These are phyloP conservation scores for Peromyscus aztecus DNA, from an alignment of 2,797 vertebrate genomes.

Conservation along the genomic window DNA sequence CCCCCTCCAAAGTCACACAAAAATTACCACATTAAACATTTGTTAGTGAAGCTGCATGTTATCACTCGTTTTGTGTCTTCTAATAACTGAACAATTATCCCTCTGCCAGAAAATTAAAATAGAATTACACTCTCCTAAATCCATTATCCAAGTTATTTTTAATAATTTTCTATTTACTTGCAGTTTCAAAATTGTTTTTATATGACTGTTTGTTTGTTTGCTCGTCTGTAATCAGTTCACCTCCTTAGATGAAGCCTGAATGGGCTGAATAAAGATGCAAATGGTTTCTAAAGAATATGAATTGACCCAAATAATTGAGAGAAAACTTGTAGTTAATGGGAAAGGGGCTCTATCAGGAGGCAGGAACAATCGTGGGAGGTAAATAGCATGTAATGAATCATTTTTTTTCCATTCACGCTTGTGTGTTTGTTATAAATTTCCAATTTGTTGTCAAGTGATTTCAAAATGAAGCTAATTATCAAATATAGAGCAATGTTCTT, in stretches of 20 bases:
- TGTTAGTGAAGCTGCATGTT: not conserved
- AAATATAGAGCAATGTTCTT: slow-evolving; percentile 49
- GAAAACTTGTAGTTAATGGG: slow-evolving; percentile 59
- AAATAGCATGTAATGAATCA: slow-evolving; percentile 62
- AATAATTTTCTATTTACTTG: slow-evolving; percentile 72
- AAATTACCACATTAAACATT: not conserved
- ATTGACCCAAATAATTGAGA: slow-evolving; percentile 74
- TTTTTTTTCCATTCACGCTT: slow-evolving; percentile 70
- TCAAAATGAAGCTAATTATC: slow-evolving; percentile 78
- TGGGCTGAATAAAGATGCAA: slow-evolving; percentile 51
- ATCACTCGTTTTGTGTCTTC: slow-evolving; percentile 25
- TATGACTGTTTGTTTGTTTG: slow-evolving; percentile 24
- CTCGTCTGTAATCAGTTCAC: slow-evolving; percentile 13
- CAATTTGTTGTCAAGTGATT: slow-evolving; percentile 71
- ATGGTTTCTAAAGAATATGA: slow-evolving; percentile 66
- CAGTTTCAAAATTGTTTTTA: slow-evolving; percentile 70
- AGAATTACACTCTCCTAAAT: slow-evolving; percentile 65
- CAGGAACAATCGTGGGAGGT: slow-evolving; percentile 62
- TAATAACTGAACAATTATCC: slow-evolving; percentile 62
- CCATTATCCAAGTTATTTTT: slow-evolving; percentile 72
- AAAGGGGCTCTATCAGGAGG: slow-evolving; percentile 19
- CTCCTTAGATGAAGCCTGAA: slow-evolving; percentile 54
- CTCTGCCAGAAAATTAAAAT: slow-evolving; percentile 53
- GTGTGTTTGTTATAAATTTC: slow-evolving; percentile 71
- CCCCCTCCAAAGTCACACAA: slow-evolving; percentile 22